Conservation (phyloP, 2,888 invertebrate species). For the Mimas tiliae region DNA sequence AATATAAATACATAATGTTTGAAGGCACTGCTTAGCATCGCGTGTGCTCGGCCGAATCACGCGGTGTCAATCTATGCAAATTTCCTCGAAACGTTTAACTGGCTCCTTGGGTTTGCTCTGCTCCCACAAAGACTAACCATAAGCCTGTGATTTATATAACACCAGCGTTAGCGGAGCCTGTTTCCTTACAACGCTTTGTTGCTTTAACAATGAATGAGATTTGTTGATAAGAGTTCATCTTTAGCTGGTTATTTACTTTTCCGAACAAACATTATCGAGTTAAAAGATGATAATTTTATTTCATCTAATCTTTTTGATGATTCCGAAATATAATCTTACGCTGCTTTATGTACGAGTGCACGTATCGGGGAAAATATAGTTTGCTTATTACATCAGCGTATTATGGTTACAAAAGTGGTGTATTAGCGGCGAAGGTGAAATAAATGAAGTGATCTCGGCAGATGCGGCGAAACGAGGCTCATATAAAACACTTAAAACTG, state of each 20-base stretch:
- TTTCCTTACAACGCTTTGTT: conserved; percentile 42
- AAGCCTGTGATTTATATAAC: conserved; percentile 58
- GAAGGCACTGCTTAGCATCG: conserved; percentile 51
- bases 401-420: conserved; percentile 28
- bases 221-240: conserved; percentile 49
- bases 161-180: conserved; percentile 55
- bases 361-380: background rate
- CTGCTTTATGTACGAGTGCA: background rate
- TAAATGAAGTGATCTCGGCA: conserved; percentile 52
- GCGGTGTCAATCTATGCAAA: conserved; percentile 82
- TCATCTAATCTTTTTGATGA: conserved; percentile 35
- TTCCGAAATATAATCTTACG: conserved; percentile 32
- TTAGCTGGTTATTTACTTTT: conserved; percentile 49
- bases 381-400: conserved; percentile 29
- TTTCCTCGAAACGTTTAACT: conserved; percentile 81
- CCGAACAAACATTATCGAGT: conserved; percentile 40
- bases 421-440: conserved; percentile 24
- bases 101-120: conserved; percentile 67
- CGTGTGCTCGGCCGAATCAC: conserved; percentile 69
- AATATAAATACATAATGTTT: conserved; percentile 53
- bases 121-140: conserved; percentile 65
- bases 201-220: conserved; percentile 41
- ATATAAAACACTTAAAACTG: conserved; percentile 64
- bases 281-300: conserved; percentile 45
- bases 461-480: conserved; percentile 50